A percentile compares a stretch with the other conserved stretches of the same genome.
phyloP scores from a whole-genome alignment of 2,797 vertebrate species.

The Nannoperca australis region DNA sequence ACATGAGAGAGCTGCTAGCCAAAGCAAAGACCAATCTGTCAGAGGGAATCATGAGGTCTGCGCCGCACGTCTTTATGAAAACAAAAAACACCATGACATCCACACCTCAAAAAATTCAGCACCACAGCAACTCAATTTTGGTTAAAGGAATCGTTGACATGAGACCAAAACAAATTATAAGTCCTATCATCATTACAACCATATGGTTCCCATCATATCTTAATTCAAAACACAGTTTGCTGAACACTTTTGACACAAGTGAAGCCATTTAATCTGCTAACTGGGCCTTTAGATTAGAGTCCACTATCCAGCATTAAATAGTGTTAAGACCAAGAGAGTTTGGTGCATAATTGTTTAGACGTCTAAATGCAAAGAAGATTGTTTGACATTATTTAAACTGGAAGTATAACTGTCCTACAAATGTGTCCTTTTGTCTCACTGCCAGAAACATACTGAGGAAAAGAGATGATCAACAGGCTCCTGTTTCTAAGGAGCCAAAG shows the following conservation, averaged over 20 bases:
- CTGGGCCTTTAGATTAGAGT: slow-evolving; percentile 18
- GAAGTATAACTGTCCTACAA: neutral
- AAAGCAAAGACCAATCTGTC: slow-evolving; percentile 59
- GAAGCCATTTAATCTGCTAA: slow-evolving; percentile 46
- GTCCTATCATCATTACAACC: slow-evolving; percentile 41
- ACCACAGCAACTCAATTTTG: slow-evolving; percentile 31
- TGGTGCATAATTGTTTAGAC: slow-evolving; percentile 19
- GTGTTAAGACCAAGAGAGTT: slow-evolving; percentile 10
- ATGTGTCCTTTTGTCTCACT: slow-evolving; percentile 12
- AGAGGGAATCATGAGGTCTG: slow-evolving; percentile 39
- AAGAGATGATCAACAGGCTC: slow-evolving; percentile 12
- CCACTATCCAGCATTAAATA: slow-evolving; percentile 25
- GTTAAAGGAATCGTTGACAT: slow-evolving; percentile 51
- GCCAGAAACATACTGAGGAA: neutral
- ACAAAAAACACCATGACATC: slow-evolving; percentile 45
- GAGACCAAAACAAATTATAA: slow-evolving; percentile 57
- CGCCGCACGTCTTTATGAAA: slow-evolving; percentile 36
- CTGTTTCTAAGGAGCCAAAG: slow-evolving; percentile 38
- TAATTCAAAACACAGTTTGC: slow-evolving; percentile 38
- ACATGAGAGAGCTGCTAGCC: slow-evolving; percentile 32
- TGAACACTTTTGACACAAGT: slow-evolving; percentile 44
- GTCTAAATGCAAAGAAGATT: slow-evolving; percentile 15
- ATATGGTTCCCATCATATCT: slow-evolving; percentile 51
- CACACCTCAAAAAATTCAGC: slow-evolving; percentile 35
- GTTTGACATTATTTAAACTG: slow-evolving; percentile 22